Evolutionary conservation across 1,140 invertebrate species (phyloP).

Genomic region (Reticulitermes speratus): DNA sequence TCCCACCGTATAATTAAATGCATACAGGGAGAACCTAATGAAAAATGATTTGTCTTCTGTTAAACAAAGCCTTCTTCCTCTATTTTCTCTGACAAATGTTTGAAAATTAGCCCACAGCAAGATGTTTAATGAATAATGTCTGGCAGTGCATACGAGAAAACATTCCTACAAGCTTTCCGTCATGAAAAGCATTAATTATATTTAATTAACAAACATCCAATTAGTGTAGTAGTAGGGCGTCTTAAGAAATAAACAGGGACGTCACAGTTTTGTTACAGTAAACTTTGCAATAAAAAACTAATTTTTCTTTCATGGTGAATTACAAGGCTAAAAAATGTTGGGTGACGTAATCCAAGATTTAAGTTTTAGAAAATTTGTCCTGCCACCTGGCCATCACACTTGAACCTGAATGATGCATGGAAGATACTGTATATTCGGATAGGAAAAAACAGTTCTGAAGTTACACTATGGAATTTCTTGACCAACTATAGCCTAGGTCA

Average conservation of each 20-base stretch:
- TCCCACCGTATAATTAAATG: not conserved
- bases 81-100: not conserved
- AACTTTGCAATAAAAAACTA: not conserved
- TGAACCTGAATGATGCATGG: too few relatives aligned
- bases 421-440: too few relatives aligned
- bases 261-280: not conserved
- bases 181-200: not conserved
- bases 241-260: too few relatives aligned
- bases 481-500: too few relatives aligned
- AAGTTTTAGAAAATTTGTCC: too few relatives aligned
- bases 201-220: not conserved
- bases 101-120: not conserved
- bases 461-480: too few relatives aligned
- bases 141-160: not conserved
- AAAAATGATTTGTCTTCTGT: conserved; percentile 4
- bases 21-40: not conserved
- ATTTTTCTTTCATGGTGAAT: not conserved
- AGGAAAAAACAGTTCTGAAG: too few relatives aligned
- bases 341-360: too few relatives aligned
- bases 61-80: not conserved
- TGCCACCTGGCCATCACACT: too few relatives aligned
- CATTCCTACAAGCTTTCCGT: not conserved
- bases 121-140: not conserved
- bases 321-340: too few relatives aligned
- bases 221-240: not conserved